phyloP scores from a whole-genome alignment of 2,888 invertebrate species.

The Cartodere bifasciata region DNA sequence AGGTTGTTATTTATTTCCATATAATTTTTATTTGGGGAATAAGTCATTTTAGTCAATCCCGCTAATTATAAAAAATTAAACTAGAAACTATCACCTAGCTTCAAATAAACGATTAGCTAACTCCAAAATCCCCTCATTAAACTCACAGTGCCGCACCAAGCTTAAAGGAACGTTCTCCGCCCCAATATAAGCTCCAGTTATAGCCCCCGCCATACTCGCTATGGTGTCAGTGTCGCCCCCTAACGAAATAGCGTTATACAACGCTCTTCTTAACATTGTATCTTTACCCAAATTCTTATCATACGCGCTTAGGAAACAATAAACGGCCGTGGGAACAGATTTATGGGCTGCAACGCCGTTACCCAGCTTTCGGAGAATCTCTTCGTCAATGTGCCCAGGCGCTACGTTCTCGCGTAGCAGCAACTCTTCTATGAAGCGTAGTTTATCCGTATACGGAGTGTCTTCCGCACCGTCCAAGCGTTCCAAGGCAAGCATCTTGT shows the following conservation, averaged over 20 bases:
- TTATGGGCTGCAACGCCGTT: constrained; percentile 49
- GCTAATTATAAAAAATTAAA: no score
- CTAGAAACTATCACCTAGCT: no score
- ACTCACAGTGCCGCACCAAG: constrained; percentile 49
- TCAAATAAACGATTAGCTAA: constrained; percentile 41
- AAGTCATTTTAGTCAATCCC: no score
- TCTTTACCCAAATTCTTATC: constrained; percentile 37
- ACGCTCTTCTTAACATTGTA: constrained; percentile 48
- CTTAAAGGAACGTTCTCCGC: constrained; percentile 38
- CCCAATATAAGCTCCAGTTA: constrained; percentile 56
- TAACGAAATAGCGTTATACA: constrained; percentile 58
- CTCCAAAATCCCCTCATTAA: constrained; percentile 36
- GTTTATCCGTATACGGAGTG: constrained; percentile 7
- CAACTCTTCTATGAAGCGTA: constrained; percentile 33
- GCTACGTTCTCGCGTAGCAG: constrained; percentile 21
- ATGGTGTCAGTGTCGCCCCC: constrained; percentile 73
- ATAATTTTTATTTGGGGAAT: no score
- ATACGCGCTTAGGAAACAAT: constrained; percentile 48
- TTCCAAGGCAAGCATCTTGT: constrained; percentile 42
- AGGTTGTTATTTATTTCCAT: no score
- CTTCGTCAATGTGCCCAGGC: constrained; percentile 35
- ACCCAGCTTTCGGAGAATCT: constrained; percentile 44
- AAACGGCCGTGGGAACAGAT: constrained; percentile 62
- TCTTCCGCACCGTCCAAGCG: constrained; percentile 31
- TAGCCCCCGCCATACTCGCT: constrained; percentile 59